Evolutionary conservation across 2,888 invertebrate species (phyloP).

Genomic region (Spilarctia lutea): DNA sequence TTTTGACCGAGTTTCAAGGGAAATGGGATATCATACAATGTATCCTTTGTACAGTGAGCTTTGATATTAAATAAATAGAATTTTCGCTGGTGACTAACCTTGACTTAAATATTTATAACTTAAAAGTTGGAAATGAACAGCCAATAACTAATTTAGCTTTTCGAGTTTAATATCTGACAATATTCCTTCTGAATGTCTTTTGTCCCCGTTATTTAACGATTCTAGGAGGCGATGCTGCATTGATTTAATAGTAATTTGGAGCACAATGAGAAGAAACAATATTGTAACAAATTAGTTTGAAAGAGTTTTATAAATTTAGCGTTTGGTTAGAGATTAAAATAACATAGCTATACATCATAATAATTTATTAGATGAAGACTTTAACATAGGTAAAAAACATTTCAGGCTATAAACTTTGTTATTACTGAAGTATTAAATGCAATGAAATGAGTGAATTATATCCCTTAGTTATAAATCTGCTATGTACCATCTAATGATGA

Average conservation of each 20-base stretch:
- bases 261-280: background rate
- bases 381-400: background rate
- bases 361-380: too few relatives aligned
- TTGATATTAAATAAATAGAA: background rate
- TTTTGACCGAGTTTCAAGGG: background rate
- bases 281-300: background rate
- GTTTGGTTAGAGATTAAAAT: background rate
- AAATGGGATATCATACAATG: background rate
- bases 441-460: too few relatives aligned
- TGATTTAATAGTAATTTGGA: background rate
- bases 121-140: too few relatives aligned
- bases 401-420: background rate
- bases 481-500: background rate
- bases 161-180: background rate
- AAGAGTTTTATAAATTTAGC: too few relatives aligned
- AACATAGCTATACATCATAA: too few relatives aligned
- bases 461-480: too few relatives aligned
- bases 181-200: background rate
- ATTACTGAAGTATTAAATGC: background rate
- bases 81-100: background rate
- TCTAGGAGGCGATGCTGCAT: background rate
- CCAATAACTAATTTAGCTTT: background rate
- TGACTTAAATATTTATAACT: background rate
- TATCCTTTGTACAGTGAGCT: background rate
- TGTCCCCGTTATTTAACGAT: background rate